phyloP scores from a whole-genome alignment of 2,113 vertebrate genomes.

The Laticauda colubrina region DNA sequence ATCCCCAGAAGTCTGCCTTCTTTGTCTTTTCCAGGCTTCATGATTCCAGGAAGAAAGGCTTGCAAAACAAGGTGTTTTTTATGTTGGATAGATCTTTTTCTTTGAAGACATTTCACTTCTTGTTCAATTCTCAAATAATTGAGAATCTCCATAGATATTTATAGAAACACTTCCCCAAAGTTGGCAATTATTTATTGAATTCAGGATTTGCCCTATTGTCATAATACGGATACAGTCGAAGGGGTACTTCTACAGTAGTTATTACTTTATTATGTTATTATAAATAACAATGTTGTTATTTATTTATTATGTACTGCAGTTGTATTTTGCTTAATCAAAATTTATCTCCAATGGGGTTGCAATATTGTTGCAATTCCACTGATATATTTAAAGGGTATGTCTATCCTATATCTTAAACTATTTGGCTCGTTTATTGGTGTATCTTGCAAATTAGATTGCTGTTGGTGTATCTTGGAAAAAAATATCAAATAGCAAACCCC shows the following conservation, averaged over 20 bases:
- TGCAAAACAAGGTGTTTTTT: background rate
- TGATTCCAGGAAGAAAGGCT: background rate
- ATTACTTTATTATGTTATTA: background rate
- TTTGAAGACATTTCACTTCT: no score
- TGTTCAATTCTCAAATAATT: no score
- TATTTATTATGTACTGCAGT: background rate
- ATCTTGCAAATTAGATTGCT: background rate
- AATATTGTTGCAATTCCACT: background rate
- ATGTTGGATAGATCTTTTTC: background rate
- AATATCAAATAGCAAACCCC: background rate
- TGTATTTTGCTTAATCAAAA: background rate
- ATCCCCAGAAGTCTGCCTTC: background rate
- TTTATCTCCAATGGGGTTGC: background rate
- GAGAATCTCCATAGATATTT: background rate
- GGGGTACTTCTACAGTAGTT: background rate
- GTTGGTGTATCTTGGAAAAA: background rate
- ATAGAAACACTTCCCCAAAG: background rate
- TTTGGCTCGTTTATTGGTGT: background rate
- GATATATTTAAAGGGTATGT: background rate
- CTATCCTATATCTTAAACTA: background rate
- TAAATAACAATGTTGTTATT: background rate
- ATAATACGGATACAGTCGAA: background rate
- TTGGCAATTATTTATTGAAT: background rate
- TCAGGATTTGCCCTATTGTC: background rate
- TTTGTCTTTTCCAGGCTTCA: background rate